Evolutionary conservation across 2,888 invertebrate species (phyloP).

Genomic region (Campaea margaritaria): DNA sequence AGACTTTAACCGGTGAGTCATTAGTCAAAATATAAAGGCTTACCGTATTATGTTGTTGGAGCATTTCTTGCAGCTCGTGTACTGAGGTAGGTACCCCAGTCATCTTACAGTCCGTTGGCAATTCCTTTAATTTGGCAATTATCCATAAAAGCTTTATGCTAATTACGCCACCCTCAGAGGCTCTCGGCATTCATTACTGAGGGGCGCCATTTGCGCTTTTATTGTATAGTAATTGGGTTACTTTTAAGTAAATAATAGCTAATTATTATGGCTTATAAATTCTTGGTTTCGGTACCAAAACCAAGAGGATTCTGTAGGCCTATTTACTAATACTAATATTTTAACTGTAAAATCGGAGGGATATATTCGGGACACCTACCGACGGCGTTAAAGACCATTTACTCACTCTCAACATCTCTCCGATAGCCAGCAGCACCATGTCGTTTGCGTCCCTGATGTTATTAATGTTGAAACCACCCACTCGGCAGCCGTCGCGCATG

Average conservation of each 20-base stretch:
- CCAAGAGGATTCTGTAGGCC: background rate
- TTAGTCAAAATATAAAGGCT: no score
- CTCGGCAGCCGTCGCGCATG: no score
- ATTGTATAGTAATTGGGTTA: conserved; percentile 43
- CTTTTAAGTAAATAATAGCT: conserved; percentile 22
- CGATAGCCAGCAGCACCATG: no score
- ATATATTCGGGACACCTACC: no score
- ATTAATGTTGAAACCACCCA: no score
- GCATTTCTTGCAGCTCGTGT: background rate
- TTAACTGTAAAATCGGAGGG: no score
- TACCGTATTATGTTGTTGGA: no score
- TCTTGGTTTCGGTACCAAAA: background rate
- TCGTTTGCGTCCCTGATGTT: no score
- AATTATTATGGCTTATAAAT: conserved; percentile 7
- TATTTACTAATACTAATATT: no score
- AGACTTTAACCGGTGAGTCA: no score
- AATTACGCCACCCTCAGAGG: conserved; percentile 51
- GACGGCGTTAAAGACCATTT: no score
- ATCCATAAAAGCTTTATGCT: conserved; percentile 64
- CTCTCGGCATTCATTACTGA: conserved; percentile 37
- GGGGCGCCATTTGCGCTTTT: conserved; percentile 41
- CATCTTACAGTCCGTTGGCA: conserved; percentile 27
- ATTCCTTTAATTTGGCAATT: conserved; percentile 59
- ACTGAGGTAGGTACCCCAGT: conserved; percentile 12
- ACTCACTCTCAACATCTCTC: no score